These are phyloP conservation scores for Trachelus tabidus DNA, from an alignment of 2,888 invertebrate species.

Conservation along the genomic window DNA sequence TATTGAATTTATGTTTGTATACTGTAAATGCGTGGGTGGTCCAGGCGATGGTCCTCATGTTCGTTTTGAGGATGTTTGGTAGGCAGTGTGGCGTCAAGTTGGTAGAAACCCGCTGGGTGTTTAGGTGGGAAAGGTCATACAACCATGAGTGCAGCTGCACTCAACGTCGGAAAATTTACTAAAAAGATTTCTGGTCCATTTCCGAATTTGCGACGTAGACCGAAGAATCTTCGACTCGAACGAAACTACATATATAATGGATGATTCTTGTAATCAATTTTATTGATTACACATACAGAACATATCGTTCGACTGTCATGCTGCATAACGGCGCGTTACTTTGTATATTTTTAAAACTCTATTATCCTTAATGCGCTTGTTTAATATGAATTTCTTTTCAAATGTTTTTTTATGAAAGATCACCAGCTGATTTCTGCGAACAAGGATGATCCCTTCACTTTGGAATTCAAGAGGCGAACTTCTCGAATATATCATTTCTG, in stretches of 20 bases:
- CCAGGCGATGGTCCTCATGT: not conserved
- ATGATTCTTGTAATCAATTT: not conserved
- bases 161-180: constrained; percentile 21
- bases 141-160: constrained; percentile 54
- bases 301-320: not conserved
- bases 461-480: not conserved
- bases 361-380: not conserved
- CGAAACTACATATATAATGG: not conserved
- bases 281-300: not conserved
- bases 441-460: not conserved
- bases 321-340: not conserved
- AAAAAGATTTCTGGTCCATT: not conserved
- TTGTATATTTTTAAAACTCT: not conserved
- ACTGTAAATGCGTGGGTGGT: constrained; percentile 10
- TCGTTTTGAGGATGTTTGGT: constrained; percentile 8
- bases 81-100: constrained; percentile 26
- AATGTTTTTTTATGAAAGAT: not conserved
- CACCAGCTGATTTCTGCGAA: not conserved
- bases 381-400: not conserved
- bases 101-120: constrained; percentile 19
- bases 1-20: not conserved
- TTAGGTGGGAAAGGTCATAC: constrained; percentile 53
- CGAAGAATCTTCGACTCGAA: not conserved
- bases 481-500: not conserved
- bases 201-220: not conserved